phyloP scores from a whole-genome alignment of 1,140 invertebrate species.

The Drosophila oshimai region DNA sequence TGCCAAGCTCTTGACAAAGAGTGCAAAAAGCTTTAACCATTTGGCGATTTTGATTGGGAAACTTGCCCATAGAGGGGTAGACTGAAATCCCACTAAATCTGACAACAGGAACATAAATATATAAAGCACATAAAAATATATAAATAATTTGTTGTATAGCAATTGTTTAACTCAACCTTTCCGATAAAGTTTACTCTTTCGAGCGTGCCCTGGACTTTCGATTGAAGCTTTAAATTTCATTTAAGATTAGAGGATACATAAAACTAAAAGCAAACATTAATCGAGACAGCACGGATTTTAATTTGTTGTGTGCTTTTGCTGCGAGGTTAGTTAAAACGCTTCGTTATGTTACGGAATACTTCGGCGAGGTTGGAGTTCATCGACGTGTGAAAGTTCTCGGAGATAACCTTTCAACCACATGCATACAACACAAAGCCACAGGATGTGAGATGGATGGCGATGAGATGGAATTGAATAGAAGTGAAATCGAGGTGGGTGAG shows the following conservation, averaged over 20 bases:
- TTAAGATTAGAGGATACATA: neutral
- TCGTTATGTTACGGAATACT: neutral
- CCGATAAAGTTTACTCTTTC: neutral
- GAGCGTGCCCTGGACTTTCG: too few relatives aligned
- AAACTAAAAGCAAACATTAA: too few relatives aligned
- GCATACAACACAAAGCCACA: neutral
- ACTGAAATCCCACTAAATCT: neutral
- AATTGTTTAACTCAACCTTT: too few relatives aligned
- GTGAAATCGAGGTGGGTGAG: neutral
- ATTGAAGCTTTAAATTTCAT: neutral
- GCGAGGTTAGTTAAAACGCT: neutral
- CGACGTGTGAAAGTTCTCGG: neutral
- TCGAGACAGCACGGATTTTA: neutral
- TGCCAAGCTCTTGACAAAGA: slow-evolving; percentile 18
- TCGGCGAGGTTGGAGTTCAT: neutral
- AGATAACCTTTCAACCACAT: neutral
- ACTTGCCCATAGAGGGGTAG: neutral
- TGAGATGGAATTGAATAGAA: neutral
- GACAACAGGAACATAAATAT: too few relatives aligned
- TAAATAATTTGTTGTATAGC: too few relatives aligned
- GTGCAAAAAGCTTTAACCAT: neutral
- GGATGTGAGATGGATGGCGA: neutral
- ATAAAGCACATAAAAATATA: too few relatives aligned
- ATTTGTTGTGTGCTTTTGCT: neutral
- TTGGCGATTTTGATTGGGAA: slow-evolving; percentile 19